These are phyloP conservation scores for Endotricha flammealis DNA, from an alignment of 2,888 invertebrate species.

Conservation along the genomic window DNA sequence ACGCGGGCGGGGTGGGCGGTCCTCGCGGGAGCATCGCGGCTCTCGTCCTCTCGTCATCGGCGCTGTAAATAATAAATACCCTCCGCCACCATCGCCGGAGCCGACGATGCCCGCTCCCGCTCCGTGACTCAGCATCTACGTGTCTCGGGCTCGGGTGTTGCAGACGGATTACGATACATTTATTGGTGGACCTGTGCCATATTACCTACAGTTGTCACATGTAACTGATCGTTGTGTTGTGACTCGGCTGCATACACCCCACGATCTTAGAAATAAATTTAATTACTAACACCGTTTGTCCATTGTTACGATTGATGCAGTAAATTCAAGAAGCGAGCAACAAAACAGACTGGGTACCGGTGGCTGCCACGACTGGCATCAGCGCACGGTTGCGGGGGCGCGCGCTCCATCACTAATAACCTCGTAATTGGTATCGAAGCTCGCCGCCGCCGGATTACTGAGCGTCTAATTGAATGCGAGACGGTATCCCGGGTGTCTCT, in stretches of 20 bases:
- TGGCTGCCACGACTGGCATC: constrained; percentile 19
- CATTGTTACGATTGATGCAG: background rate
- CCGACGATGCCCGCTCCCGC: constrained; percentile 17
- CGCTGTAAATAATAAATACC: constrained; percentile 69
- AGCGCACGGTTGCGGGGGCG: constrained; percentile 42
- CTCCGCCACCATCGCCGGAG: constrained; percentile 26
- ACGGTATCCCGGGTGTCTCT: constrained; percentile 47
- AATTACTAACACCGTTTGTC: too few relatives aligned
- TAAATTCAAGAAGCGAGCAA: constrained; percentile 30
- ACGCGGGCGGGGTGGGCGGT: constrained; percentile 41
- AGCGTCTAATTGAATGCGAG: constrained; percentile 78
- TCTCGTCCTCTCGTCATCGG: constrained; percentile 59
- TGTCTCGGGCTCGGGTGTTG: constrained; percentile 37
- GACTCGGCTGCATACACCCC: too few relatives aligned
- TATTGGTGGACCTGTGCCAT: constrained; percentile 16
- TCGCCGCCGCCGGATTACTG: constrained; percentile 75
- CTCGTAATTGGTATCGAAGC: constrained; percentile 77
- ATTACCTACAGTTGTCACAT: too few relatives aligned
- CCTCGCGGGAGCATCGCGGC: constrained; percentile 60
- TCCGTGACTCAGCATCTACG: constrained; percentile 49
- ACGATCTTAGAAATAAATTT: too few relatives aligned
- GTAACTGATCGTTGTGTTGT: too few relatives aligned
- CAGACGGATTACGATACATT: constrained; percentile 30
- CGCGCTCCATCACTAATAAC: constrained; percentile 72
- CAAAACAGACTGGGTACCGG: constrained; percentile 23